Evolutionary conservation across 2,888 invertebrate genomes (phyloP).

Genomic region (Sarcophaga carnaria): DNA sequence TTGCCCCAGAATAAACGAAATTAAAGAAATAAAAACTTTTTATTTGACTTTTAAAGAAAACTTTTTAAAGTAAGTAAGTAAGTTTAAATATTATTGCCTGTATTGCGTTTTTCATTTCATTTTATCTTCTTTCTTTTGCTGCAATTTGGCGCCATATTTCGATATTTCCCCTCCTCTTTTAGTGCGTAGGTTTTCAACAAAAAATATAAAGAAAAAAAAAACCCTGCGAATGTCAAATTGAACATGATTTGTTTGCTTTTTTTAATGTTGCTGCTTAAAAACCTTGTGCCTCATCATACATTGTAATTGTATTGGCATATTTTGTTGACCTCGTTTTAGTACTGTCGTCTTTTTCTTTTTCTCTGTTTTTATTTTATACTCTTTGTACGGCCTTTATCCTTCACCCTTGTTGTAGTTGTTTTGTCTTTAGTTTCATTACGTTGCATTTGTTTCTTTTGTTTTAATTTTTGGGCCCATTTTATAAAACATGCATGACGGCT

Average conservation of each 20-base stretch:
- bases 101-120: neutral
- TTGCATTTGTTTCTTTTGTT: neutral
- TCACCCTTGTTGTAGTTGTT: constrained; percentile 5
- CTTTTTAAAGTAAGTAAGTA: too few relatives aligned
- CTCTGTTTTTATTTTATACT: too few relatives aligned
- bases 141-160: neutral
- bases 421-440: neutral
- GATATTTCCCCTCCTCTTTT: neutral
- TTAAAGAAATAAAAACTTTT: too few relatives aligned
- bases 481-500: neutral
- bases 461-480: neutral
- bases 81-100: neutral
- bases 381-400: neutral
- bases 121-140: neutral
- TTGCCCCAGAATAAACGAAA: too few relatives aligned
- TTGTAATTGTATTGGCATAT: constrained; percentile 18
- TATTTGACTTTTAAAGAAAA: neutral
- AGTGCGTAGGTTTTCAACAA: neutral
- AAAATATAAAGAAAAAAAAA: neutral
- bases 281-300: constrained; percentile 25
- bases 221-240: constrained; percentile 8
- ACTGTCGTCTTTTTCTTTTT: neutral
- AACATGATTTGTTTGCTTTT: neutral
- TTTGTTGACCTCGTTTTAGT: constrained; percentile 51
- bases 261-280: constrained; percentile 10